Conservation (phyloP, 2,888 invertebrate genomes). For the Tipula vernalis region DNA sequence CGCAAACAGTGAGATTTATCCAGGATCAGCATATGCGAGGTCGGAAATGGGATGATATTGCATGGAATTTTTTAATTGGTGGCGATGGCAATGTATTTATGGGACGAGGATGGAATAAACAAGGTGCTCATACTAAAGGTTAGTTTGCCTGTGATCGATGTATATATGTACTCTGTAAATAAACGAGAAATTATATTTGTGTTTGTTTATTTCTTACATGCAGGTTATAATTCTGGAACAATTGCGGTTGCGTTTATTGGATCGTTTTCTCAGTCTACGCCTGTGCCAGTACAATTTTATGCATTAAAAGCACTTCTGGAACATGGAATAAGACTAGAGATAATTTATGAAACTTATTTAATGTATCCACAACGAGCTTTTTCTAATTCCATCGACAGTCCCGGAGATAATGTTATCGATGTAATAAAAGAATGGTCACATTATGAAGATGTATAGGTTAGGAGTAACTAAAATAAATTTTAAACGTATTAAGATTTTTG, state of each 20-base stretch:
- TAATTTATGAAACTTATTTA: conserved; percentile 48
- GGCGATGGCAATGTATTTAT: conserved; percentile 60
- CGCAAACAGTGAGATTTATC: conserved; percentile 34
- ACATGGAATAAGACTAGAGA: conserved; percentile 43
- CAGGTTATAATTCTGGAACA: conserved; percentile 44
- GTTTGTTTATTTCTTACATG: too few relatives aligned
- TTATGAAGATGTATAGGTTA: not conserved
- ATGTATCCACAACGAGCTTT: conserved; percentile 56
- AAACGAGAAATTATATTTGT: too few relatives aligned
- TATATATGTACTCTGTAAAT: too few relatives aligned
- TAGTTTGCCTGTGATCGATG: too few relatives aligned
- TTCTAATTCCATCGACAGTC: conserved; percentile 47
- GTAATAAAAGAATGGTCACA: conserved; percentile 50
- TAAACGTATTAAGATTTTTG: too few relatives aligned
- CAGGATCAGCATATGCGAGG: conserved; percentile 57
- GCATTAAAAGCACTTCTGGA: conserved; percentile 47
- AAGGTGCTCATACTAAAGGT: conserved; percentile 52
- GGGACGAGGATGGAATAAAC: conserved; percentile 54
- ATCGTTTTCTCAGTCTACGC: conserved; percentile 43
- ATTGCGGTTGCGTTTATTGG: conserved; percentile 61
- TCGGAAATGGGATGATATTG: conserved; percentile 44
- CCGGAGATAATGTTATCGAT: conserved; percentile 48
- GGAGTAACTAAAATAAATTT: too few relatives aligned
- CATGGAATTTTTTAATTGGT: conserved; percentile 64
- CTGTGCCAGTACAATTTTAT: conserved; percentile 40